Base-by-base conservation (phyloP, 92 coral and sea anemone genomes). In the Actinostola sp. region DNA sequence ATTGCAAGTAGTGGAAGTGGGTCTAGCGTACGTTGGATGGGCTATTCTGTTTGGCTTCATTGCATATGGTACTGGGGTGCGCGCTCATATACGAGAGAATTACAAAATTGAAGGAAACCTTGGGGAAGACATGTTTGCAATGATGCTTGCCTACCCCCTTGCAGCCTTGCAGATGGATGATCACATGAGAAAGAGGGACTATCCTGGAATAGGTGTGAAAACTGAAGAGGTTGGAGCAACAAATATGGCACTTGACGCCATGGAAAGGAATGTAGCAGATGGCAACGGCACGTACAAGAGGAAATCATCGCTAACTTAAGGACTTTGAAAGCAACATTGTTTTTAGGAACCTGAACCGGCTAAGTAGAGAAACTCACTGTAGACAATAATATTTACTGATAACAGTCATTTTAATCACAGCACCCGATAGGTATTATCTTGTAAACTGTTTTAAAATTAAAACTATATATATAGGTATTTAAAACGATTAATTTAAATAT, bases 11-110 rank as follows among this genome's bases (percentile, higher is more conserved):
- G 31, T 78, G 23, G 92, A 75, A 44, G 36, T 59, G 24, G 92
- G 96, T 25, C 71, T 90, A 57, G 85, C 92, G 13, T 86, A 82
- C 77, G 77, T 90, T 8, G 96, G 89, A 20, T 90, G 96, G 96
- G 81, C 88, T 27, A 63, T 90, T 11, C 68, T 89, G 62, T 36
- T 87, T 31, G 96, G 89, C 19, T 89, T 89, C 53, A 41, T 82
- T 24, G 80, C 92, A n/a, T 90, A 82, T 29, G 89, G 80, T 59
- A 84, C 87, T 33, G 91, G 89, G 8, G 66, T 86, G 14, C 84
- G 97, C 43, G 67, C 84, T 29, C 39, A 71, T 20, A 72, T 88
- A 21, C 71, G 93, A 25, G 93, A 78, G 42, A 78, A 82, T 31
- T 82, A 66, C 59, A 59, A 55, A 29, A 92, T 92, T 75, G 66